Evolutionary conservation across 2,797 vertebrate species (phyloP), one percentile per base, ranked within the genome.

Genomic region (Eleutherodactylus coqui): DNA sequence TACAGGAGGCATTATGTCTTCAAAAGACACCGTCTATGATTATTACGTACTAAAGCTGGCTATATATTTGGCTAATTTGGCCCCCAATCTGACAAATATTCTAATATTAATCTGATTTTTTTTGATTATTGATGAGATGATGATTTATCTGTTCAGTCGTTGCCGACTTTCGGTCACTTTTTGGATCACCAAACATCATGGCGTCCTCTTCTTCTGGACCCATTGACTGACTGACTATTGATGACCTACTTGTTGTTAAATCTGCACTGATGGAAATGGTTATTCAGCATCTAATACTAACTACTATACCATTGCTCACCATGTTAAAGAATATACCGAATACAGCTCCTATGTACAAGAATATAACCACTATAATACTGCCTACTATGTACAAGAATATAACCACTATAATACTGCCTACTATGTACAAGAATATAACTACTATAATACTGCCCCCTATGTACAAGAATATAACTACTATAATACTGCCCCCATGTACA

Each of bases 1-100:
- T 53, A 86, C 60, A 75, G 60, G 36, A 80, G 70, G 51, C 72
- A 80, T 79, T 62, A 8, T 32, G 43, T 17, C 32, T 11, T 11
- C 6, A 6, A 24, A 49, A 64, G 19, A 49, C 24, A 38, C 13
- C 16, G 43, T 21, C 58, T 77, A 38, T 14, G 49, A n/a, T 38
- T 55, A 38, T 55, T n/a, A 34, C 10, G 29, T 53, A 55, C 45
- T 24, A 24, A 47, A 75, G 43, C n/a, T 10, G 72, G 13, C 16
- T 29, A 32, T 64, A 69, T 19, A 36, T 38, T n/a, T 0, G 34
- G 32, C n/a, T 27, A 27, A 29, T 60, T 27, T 29, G n/a, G 27
- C 32, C 34, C 64, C 34, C 2, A 19, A 69, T 69, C 6, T 11
- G 14, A 64, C 64, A 32, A 69, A 69, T 8, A 32, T 34, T 19